Conservation (phyloP, 2,888 invertebrate species). For the Megastigmus dorsalis region DNA sequence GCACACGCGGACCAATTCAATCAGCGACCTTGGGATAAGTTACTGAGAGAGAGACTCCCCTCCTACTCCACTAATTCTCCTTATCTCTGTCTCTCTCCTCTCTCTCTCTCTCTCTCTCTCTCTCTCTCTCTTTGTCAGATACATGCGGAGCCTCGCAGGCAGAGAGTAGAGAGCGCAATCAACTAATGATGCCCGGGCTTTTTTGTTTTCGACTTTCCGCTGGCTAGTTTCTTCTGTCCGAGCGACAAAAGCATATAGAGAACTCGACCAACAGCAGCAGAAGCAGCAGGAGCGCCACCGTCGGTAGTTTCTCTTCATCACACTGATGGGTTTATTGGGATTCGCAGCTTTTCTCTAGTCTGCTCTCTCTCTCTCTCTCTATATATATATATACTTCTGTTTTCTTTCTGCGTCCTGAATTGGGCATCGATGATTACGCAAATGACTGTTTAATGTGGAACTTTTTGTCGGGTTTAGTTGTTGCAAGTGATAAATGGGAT, state of each 20-base stretch:
- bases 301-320: conserved; percentile 30
- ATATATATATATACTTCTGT: too few relatives aligned
- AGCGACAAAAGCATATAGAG: conserved; percentile 46
- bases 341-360: too few relatives aligned
- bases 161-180: conserved; percentile 35
- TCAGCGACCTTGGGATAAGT: conserved; percentile 42
- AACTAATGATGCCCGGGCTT: conserved; percentile 48
- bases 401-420: too few relatives aligned
- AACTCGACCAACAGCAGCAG: too few relatives aligned
- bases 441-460: too few relatives aligned
- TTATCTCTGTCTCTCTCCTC: background rate
- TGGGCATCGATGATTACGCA: too few relatives aligned
- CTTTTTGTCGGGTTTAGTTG: too few relatives aligned
- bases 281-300: too few relatives aligned
- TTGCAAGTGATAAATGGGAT: too few relatives aligned
- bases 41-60: too few relatives aligned
- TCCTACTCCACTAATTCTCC: too few relatives aligned
- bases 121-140: background rate
- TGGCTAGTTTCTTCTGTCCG: conserved; percentile 29
- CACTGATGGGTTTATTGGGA: conserved; percentile 34
- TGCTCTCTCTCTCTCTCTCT: background rate
- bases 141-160: background rate
- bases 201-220: conserved; percentile 43
- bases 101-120: background rate
- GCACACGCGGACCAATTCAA: conserved; percentile 38